phyloP scores from a whole-genome alignment of 2,888 invertebrate species.

The Drosophila recens region DNA sequence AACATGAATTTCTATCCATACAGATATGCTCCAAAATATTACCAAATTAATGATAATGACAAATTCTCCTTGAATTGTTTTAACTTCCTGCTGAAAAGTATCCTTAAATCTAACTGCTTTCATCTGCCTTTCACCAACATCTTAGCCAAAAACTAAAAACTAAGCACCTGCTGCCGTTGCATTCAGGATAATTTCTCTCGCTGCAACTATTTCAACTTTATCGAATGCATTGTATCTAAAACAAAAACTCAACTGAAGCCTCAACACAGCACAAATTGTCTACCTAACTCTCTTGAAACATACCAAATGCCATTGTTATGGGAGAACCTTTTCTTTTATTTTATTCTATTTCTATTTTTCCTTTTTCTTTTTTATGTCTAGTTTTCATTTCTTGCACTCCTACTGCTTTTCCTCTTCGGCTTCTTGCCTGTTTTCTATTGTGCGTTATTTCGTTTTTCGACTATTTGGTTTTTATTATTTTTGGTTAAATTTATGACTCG shows the following conservation, averaged over 20 bases:
- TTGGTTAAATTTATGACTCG: slow-evolving; percentile 74
- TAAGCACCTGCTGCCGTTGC: slow-evolving; percentile 41
- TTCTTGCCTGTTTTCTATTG: slow-evolving; percentile 19
- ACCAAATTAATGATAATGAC: neutral
- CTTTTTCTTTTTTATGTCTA: slow-evolving; percentile 35
- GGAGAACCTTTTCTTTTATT: slow-evolving; percentile 55
- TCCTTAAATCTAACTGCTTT: slow-evolving; percentile 48
- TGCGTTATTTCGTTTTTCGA: slow-evolving; percentile 56
- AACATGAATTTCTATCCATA: neutral
- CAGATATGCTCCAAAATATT: no score
- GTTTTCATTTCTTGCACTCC: slow-evolving; percentile 10
- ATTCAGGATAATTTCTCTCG: slow-evolving; percentile 37
- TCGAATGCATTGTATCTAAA: slow-evolving; percentile 50
- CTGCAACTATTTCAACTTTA: slow-evolving; percentile 39
- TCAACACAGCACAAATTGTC: slow-evolving; percentile 41
- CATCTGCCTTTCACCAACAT: slow-evolving; percentile 48
- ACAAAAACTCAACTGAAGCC: slow-evolving; percentile 1
- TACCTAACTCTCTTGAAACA: slow-evolving; percentile 64
- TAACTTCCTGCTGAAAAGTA: slow-evolving; percentile 39
- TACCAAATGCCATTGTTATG: slow-evolving; percentile 54
- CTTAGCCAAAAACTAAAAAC: neutral
- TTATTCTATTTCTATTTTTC: no score
- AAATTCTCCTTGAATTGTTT: slow-evolving; percentile 9
- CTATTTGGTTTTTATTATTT: slow-evolving; percentile 78
- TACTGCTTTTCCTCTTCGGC: slow-evolving; percentile 6